phyloP scores from a whole-genome alignment of 2,797 vertebrate species.

The Malurus splendens region DNA sequence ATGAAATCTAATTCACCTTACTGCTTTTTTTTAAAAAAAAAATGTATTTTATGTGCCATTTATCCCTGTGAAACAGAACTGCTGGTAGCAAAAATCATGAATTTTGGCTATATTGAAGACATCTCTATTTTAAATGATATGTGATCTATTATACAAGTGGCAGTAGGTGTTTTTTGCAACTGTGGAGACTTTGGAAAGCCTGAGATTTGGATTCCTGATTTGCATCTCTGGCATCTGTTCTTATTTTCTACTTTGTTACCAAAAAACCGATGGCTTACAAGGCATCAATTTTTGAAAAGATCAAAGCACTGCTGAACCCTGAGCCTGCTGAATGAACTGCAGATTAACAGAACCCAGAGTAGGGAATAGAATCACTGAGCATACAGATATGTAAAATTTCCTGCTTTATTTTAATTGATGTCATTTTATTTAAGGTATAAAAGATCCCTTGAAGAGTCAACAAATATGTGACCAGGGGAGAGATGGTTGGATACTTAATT shows the following conservation, averaged over 20 bases:
- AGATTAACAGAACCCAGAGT: background rate
- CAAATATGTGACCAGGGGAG: background rate
- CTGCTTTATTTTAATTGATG: background rate
- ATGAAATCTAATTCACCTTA: background rate
- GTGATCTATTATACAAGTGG: background rate
- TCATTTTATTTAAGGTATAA: too few species aligned
- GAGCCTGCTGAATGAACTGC: background rate
- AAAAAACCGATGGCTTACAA: background rate
- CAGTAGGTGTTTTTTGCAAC: background rate
- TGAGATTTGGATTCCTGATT: background rate
- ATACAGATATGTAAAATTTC: background rate
- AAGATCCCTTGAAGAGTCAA: background rate
- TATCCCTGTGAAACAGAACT: background rate
- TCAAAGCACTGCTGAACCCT: background rate
- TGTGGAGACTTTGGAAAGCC: background rate
- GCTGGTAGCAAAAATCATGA: background rate
- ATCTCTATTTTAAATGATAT: background rate
- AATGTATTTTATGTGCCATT: background rate
- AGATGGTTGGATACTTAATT: background rate
- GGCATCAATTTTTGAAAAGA: background rate
- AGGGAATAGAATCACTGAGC: background rate
- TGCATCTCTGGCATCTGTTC: background rate
- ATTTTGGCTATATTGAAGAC: background rate
- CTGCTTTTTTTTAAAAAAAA: background rate
- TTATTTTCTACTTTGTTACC: background rate